Conservation (phyloP, 2,113 vertebrate species). For the Grammomys surdaster region DNA sequence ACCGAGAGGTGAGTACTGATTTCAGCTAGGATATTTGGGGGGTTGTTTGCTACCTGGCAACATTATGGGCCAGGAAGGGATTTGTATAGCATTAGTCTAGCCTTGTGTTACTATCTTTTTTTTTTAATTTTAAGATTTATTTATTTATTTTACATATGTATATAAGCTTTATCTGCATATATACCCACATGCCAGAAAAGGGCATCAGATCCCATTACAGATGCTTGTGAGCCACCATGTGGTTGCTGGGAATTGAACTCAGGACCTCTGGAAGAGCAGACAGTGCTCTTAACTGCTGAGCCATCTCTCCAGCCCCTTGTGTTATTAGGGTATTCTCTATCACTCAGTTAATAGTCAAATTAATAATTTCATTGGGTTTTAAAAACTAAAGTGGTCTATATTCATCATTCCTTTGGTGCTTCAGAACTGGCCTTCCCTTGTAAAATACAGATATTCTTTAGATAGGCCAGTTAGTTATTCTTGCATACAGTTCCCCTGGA, state of each 20-base stretch:
- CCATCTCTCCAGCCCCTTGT: too few species aligned
- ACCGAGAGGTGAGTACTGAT: not conserved
- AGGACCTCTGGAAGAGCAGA: too few species aligned
- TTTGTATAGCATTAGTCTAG: not conserved
- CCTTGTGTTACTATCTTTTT: too few species aligned
- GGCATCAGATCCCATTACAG: too few species aligned
- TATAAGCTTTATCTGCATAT: too few species aligned
- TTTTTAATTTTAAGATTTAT: too few species aligned
- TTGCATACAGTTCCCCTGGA: not conserved
- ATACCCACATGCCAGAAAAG: too few species aligned
- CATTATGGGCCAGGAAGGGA: not conserved
- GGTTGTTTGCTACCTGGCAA: not conserved
- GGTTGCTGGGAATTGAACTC: too few species aligned
- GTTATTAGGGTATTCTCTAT: not conserved
- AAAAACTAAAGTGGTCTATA: not conserved
- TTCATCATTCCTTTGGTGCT: not conserved
- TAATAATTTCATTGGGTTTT: not conserved
- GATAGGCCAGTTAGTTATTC: not conserved
- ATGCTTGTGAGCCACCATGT: too few species aligned
- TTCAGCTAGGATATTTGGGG: not conserved
- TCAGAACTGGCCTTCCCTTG: not conserved
- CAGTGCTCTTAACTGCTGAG: too few species aligned
- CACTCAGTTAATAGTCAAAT: not conserved
- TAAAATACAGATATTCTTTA: not conserved
- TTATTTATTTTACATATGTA: too few species aligned